Conservation (phyloP, 2,113 vertebrate genomes). For the Lutjanus erythropterus region DNA sequence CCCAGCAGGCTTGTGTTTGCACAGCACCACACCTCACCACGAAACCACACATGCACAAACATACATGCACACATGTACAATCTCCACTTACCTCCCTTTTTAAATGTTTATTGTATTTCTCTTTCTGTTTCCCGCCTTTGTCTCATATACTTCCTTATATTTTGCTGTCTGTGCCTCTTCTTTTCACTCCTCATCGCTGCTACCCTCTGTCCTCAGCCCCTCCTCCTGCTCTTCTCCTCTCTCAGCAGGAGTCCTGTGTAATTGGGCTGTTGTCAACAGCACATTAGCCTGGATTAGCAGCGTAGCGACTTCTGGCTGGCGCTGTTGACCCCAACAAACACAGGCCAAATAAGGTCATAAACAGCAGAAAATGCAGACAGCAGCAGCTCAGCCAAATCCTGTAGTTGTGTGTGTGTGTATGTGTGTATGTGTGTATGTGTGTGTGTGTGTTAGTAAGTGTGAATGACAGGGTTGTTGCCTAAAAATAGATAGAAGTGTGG, state of each 20-base stretch:
- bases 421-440: slow-evolving; percentile 26
- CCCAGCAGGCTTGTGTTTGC: slow-evolving; percentile 71
- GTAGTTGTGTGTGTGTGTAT: slow-evolving; percentile 24
- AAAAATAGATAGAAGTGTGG: background rate
- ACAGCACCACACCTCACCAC: slow-evolving; percentile 42
- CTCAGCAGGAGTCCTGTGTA: slow-evolving; percentile 78
- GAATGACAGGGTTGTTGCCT: background rate
- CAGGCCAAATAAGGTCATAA: slow-evolving; percentile 63
- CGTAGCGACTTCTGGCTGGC: slow-evolving; percentile 70
- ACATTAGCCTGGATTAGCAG: slow-evolving; percentile 84
- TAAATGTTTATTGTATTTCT: slow-evolving; percentile 35
- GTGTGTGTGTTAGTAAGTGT: slow-evolving; percentile 5
- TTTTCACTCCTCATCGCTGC: slow-evolving; percentile 3
- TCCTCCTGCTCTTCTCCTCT: slow-evolving; percentile 37
- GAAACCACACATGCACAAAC: slow-evolving; percentile 45
- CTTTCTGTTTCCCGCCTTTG: background rate
- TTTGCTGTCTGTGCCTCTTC: background rate
- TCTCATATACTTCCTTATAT: background rate
- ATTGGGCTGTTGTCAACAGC: slow-evolving; percentile 85
- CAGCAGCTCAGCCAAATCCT: slow-evolving; percentile 19
- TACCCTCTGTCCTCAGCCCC: slow-evolving; percentile 31
- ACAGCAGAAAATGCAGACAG: slow-evolving; percentile 20
- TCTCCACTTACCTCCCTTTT: slow-evolving; percentile 13
- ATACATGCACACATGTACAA: background rate
- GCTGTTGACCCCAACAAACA: slow-evolving; percentile 60